Base-by-base conservation (phyloP, 2,797 vertebrate genomes). In the Chaenodraco wilsoni region DNA sequence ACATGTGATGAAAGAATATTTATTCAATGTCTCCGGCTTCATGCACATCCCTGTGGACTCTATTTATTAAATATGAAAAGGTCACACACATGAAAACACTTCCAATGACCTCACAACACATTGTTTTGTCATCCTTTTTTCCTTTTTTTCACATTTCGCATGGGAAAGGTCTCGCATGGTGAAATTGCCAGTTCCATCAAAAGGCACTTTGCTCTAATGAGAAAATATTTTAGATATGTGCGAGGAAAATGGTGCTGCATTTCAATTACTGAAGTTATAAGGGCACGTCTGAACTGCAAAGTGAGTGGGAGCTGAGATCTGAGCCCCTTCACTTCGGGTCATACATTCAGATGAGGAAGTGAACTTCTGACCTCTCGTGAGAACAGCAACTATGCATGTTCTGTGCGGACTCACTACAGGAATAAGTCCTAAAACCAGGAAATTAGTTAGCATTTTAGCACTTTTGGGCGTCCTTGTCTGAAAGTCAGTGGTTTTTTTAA, bases 171-270 rank as follows among this genome's bases (percentile, higher is more conserved):
- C 56, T 27, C 16, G n/a, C 31, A 50, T 73, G 68, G 80, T 61
- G 13, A 44, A 78, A 76, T 67, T 63, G 65, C 62, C 54, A 2
- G 17, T 72, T 77, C 46, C 49, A 84, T 78, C 76, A 68, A 83
- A 87, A 83, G 81, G 48, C 43, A 54, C 79, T 83, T 84, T 74
- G 59, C 63, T 45, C 44, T 74, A 73, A 88, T 78, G 76, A 82
- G 86, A 87, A 80, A 57, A 76, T 54, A 87, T 86, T 73, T 78
- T 13, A 80, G 65, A 81, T 74, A 67, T 3, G 11, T 59, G 33
- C 52, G 44, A 64, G 78, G 50, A 65, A 87, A 85, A 61, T 61
- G 75, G 61, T 74, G 70, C 46, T 82, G 63, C 45, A 76, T 88
- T 87, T 79, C 76, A 80, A 66, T 83, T 71, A 76, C 31, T 17